Evolutionary conservation across 2,797 vertebrate genomes (phyloP).

Genomic region (Muraenolepis orangiensis): DNA sequence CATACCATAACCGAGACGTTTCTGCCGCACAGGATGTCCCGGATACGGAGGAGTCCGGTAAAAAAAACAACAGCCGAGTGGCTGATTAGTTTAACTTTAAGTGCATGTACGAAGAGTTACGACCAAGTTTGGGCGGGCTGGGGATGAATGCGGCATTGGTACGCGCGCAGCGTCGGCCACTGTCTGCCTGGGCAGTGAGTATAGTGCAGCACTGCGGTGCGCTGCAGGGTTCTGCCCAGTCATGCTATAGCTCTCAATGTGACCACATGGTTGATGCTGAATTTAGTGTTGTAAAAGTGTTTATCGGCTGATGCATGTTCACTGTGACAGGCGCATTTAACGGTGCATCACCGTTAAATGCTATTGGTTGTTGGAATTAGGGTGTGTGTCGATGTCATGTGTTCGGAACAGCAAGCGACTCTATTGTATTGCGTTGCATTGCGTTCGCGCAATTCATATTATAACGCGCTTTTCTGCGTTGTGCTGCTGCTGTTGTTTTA

Average conservation of each 20-base stretch:
- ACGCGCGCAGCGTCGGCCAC: conserved; percentile 19
- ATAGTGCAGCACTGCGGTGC: conserved; percentile 60
- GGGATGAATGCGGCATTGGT: conserved; percentile 66
- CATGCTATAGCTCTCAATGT: conserved; percentile 38
- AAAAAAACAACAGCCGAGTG: conserved; percentile 41
- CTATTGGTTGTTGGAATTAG: background rate
- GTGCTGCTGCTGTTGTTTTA: background rate
- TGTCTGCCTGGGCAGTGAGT: conserved; percentile 20
- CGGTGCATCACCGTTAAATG: background rate
- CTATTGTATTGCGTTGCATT: background rate
- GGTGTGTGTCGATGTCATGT: background rate
- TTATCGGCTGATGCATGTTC: background rate
- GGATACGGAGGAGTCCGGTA: conserved; percentile 84
- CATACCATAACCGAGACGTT: conserved; percentile 76
- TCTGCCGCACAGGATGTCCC: conserved; percentile 71
- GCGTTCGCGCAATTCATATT: background rate
- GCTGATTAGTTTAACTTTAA: conserved; percentile 29
- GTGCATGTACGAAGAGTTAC: conserved; percentile 39
- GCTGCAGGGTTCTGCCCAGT: conserved; percentile 59
- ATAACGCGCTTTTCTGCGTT: background rate
- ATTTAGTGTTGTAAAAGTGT: background rate
- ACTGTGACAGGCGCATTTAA: background rate
- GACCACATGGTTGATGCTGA: background rate
- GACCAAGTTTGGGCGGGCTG: conserved; percentile 67
- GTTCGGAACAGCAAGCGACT: background rate